Evolutionary conservation across 2,113 vertebrate genomes (phyloP).

Genomic region (Fregetta grallaria): DNA sequence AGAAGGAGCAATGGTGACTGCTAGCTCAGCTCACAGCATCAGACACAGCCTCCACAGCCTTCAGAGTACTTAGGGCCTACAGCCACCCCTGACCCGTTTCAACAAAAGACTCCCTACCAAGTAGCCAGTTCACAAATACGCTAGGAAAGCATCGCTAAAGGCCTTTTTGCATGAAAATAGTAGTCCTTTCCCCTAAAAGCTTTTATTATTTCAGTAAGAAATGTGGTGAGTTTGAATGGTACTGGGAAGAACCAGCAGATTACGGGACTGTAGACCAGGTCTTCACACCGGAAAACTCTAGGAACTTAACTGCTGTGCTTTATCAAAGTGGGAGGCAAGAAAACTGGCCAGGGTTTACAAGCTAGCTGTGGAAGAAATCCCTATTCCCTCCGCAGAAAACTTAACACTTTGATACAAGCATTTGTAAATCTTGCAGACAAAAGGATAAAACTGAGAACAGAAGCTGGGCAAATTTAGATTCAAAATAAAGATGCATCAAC

Average conservation of each 20-base stretch:
- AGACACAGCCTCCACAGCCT: not conserved
- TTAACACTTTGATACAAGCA: not conserved
- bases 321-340: not conserved
- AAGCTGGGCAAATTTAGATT: not conserved
- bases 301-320: not conserved
- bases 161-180: not conserved
- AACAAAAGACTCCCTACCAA: not conserved
- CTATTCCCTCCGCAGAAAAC: not conserved
- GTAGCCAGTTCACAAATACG: not conserved
- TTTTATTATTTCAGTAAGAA: not conserved
- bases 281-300: not conserved
- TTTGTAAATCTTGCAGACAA: not conserved
- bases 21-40: not conserved
- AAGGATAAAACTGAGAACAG: not conserved
- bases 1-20: not conserved
- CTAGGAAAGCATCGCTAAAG: not conserved
- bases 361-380: not conserved
- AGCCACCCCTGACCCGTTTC: fast-evolving
- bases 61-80: not conserved
- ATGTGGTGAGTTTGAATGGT: not conserved
- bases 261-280: fast-evolving
- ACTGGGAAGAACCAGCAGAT: not conserved
- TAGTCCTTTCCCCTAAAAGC: not conserved
- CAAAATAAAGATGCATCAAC: not conserved
- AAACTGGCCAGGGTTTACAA: not conserved